Conservation (phyloP, 2,113 vertebrate genomes). For the Pelobates fuscus region DNA sequence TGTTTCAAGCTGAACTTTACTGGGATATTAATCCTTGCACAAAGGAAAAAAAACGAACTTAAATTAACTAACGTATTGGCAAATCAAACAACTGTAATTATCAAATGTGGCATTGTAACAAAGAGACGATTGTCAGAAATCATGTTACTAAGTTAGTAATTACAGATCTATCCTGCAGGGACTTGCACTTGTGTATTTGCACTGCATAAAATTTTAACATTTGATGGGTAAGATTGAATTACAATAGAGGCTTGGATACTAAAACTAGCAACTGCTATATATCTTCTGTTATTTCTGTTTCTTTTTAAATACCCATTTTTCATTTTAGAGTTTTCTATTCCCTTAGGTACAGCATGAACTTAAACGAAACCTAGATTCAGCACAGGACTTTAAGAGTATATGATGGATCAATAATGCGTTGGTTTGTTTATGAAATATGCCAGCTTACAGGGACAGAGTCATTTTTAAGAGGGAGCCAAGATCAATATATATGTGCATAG, state of each 20-base stretch:
- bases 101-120: constrained; percentile 30
- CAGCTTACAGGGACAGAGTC: constrained; percentile 76
- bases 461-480: constrained; percentile 78
- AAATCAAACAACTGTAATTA: constrained; percentile 28
- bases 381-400: constrained; percentile 73
- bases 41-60: constrained; percentile 10
- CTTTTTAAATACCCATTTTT: constrained; percentile 71
- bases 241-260: constrained; percentile 49
- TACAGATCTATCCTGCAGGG: constrained; percentile 37
- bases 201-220: constrained; percentile 32
- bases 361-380: constrained; percentile 75
- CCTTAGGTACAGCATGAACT: constrained; percentile 73
- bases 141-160: constrained; percentile 47
- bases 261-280: constrained; percentile 54
- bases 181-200: constrained; percentile 8
- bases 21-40: no score
- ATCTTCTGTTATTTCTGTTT: constrained; percentile 63
- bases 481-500: constrained; percentile 82
- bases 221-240: constrained; percentile 53
- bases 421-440: constrained; percentile 86
- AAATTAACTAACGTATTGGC: constrained; percentile 31
- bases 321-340: constrained; percentile 71
- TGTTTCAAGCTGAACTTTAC: no score
- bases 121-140: constrained; percentile 46
- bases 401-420: constrained; percentile 81